Base-by-base conservation (phyloP, 2,888 invertebrate species). In the Amblyjoppa proteus region DNA sequence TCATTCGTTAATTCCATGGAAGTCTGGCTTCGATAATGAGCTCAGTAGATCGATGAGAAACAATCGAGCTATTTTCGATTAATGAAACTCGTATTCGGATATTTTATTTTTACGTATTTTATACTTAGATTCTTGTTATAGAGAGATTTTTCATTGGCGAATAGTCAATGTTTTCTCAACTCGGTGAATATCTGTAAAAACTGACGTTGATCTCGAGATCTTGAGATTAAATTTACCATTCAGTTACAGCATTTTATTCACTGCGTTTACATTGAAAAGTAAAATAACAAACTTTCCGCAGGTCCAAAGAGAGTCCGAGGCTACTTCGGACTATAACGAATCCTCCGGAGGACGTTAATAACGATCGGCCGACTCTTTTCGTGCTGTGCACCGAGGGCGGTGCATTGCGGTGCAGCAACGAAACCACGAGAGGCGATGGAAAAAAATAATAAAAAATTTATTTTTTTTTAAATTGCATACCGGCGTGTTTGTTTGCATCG, bases 381-480 rank as follows among this genome's bases (percentile, higher is more conserved):
- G 28, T 69, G n/a, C 64, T 28, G 64, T 70, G 79, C 64, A 75
- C 16, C 13, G 64, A 74, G 34, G 51, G 31, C 73, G 20, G 68
- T 58, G 73, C 77, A 75, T 74, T 78, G 84, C 84, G 69, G 74
- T 78, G 61, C 41, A 53, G 68, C 51, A 78, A 70, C 53, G 38
- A 77, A 81, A 78, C 78, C 78, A 75, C 81, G 81, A 51, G 74
- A 81, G 81, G 45, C 45, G 16, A 49, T 4, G 16, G 16, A 49
- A 49, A 49, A 16, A 11, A 49, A 49, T 4, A 11, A 41, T 68
- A 81, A n/a, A n/a, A n/a, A n/a, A n/a, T n/a, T n/a, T n/a, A n/a
- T n/a, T n/a, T n/a, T n/a, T n/a, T n/a, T n/a, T n/a, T n/a, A n/a
- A 81, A 85, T 69, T 74, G 79, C 75, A 78, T 75, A 83, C 69